Base-by-base conservation (phyloP, 35 echinoderm and acorn worm species). In the Diadema setosum region DNA sequence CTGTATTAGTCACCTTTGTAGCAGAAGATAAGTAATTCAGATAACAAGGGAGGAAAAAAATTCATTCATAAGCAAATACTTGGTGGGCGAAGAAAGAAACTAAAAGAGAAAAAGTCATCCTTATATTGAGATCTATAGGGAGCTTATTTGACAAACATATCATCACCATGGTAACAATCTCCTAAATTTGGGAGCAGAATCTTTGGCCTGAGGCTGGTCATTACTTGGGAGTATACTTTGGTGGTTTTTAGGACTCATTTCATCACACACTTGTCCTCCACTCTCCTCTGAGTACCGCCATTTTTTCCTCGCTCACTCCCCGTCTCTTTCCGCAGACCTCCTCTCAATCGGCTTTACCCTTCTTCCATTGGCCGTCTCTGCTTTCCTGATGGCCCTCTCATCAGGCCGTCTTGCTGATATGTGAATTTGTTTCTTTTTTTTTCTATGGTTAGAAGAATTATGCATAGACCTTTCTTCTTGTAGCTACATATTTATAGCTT, bases 211-310 rank as follows among this genome's bases (percentile, higher is more conserved):
- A 5, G 73, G 73, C 73, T 78, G 44, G 73, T 78, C 39, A 78
- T 78, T 78, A 78, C 73, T 78, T 39, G 35, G 44, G 73, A 78
- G 73, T 78, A 78, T n/a, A 78, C 33, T 78, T 78, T 36, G n/a
- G 24, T 42, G 73, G 73, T 78, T 78, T 39, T 78, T 35, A 78
- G 39, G 39, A 34, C 63, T 67, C 37, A 33, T 67, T 33, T 67
- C 15, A 67, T 67, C 27, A 67, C 37, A 67, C 37, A 67, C 63
- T 33, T 32, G 49, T 18, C 32, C 16, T 63, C 58, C 32, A 21
- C 32, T 18, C 31, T 29, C 31, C 58, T n/a, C 58, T 61, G 5
- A 5, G 4, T 55, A 12, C 21, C 49, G 14, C 49, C 49, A 26
- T 7, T 29, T 75, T 39, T 78, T 41, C 20, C 39, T 78, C 73